Evolutionary conservation across 92 coral and sea anemone species (phyloP).

Genomic region (Anthopleura xanthogrammica): DNA sequence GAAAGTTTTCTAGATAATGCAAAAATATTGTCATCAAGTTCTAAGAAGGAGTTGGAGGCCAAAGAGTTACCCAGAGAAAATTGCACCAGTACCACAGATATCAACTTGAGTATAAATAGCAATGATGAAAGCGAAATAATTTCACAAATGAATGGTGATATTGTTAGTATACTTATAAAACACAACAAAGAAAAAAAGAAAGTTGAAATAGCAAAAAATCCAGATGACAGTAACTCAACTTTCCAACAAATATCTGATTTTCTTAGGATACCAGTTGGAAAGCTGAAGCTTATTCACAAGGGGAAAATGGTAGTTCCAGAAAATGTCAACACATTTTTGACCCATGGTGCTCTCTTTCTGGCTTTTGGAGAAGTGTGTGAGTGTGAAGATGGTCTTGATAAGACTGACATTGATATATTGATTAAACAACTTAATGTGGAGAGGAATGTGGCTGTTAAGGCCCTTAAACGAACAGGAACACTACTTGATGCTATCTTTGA

Average conservation of each 20-base stretch:
- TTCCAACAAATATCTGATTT: constrained; percentile 57
- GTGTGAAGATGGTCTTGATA: constrained; percentile 80
- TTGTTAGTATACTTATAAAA: constrained; percentile 51
- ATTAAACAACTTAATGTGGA: constrained; percentile 81
- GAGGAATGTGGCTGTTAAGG: constrained; percentile 79
- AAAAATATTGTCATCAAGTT: background rate
- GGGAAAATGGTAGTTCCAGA: constrained; percentile 68
- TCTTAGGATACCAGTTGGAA: constrained; percentile 62
- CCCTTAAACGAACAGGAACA: constrained; percentile 68
- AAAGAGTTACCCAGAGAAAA: background rate
- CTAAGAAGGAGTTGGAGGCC: background rate
- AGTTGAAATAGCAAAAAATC: constrained; percentile 33
- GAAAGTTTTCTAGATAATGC: background rate
- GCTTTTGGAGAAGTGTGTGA: constrained; percentile 93
- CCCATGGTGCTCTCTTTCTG: constrained; percentile 63
- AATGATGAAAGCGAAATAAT: background rate
- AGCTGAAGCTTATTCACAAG: constrained; percentile 80
- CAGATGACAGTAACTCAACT: constrained; percentile 20
- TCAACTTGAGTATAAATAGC: background rate
- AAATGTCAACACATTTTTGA: constrained; percentile 47
- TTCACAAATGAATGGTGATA: background rate
- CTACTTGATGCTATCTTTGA: constrained; percentile 91
- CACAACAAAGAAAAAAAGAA: constrained; percentile 73
- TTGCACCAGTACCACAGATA: background rate
- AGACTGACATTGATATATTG: constrained; percentile 73